Conservation (phyloP, 2,888 invertebrate genomes). For the Neoitamus cyanurus region DNA sequence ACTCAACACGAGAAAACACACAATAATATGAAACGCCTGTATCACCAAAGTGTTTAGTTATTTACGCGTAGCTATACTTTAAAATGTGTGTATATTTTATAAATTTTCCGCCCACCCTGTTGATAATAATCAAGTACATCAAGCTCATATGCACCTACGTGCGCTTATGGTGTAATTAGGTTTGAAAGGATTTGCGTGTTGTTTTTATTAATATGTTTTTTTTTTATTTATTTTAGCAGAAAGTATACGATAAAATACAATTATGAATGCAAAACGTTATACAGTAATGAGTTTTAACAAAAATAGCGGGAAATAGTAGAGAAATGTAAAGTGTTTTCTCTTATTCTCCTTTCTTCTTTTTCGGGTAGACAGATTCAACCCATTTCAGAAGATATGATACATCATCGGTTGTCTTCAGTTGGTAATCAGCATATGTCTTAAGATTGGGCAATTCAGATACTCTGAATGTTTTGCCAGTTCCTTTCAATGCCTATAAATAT, state of each 20-base stretch:
- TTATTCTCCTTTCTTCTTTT: slow-evolving; percentile 60
- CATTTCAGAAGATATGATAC: slow-evolving; percentile 79
- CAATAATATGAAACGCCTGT: too few species aligned
- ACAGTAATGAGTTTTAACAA: neutral
- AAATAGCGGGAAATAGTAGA: neutral
- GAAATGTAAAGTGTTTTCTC: neutral
- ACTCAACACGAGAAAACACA: too few species aligned
- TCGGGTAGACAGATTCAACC: slow-evolving; percentile 68
- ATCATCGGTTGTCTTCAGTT: slow-evolving; percentile 79
- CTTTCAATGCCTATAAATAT: slow-evolving; percentile 18
- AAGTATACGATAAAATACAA: slow-evolving; percentile 29
- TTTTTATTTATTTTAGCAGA: slow-evolving; percentile 22
- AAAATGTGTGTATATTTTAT: too few species aligned
- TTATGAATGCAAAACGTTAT: slow-evolving; percentile 19
- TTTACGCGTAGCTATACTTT: too few species aligned
- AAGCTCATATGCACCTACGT: too few species aligned
- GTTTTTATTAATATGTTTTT: neutral
- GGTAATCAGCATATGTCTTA: slow-evolving; percentile 77
- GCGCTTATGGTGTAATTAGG: too few species aligned
- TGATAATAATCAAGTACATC: too few species aligned
- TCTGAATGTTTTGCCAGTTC: slow-evolving; percentile 81
- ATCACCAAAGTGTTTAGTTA: too few species aligned
- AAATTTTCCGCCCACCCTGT: too few species aligned
- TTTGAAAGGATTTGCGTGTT: neutral
- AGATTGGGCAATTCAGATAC: slow-evolving; percentile 78